Evolutionary conservation across 2,113 vertebrate genomes (phyloP).

Genomic region (Phocoena phocoena): DNA sequence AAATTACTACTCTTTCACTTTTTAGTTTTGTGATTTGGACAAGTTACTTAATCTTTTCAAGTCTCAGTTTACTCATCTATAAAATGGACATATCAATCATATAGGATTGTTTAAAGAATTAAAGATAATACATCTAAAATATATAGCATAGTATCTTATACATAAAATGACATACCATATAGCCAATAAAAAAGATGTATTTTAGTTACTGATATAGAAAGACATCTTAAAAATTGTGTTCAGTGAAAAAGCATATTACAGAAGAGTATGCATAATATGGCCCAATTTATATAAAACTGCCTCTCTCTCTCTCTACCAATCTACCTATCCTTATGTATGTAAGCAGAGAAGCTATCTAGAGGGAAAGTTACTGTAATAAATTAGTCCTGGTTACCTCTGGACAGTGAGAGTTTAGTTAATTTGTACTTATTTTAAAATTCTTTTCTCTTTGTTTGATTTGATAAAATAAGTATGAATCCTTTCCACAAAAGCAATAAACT

Average conservation of each 20-base stretch:
- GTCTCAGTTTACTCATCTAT: neutral
- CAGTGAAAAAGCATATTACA: neutral
- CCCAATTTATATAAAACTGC: conserved; percentile 1
- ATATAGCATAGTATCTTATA: neutral
- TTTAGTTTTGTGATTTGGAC: neutral
- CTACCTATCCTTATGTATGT: neutral
- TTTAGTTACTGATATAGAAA: conserved; percentile 11
- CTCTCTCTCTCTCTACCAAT: neutral
- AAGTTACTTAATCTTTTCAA: conserved; percentile 11
- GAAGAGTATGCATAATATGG: neutral
- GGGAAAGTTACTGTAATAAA: conserved; percentile 25
- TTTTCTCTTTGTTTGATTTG: neutral
- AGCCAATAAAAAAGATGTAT: neutral
- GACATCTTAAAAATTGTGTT: neutral
- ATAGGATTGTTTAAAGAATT: neutral
- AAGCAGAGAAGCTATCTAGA: neutral
- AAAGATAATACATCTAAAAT: neutral
- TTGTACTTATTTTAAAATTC: neutral
- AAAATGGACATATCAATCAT: neutral
- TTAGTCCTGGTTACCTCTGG: neutral
- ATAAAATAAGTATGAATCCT: neutral
- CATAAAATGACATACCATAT: neutral
- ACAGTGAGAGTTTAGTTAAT: neutral
- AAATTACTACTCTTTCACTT: neutral
- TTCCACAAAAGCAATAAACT: neutral